phyloP scores from a whole-genome alignment of 2,113 vertebrate species.

The Lethenteron reissneri region DNA sequence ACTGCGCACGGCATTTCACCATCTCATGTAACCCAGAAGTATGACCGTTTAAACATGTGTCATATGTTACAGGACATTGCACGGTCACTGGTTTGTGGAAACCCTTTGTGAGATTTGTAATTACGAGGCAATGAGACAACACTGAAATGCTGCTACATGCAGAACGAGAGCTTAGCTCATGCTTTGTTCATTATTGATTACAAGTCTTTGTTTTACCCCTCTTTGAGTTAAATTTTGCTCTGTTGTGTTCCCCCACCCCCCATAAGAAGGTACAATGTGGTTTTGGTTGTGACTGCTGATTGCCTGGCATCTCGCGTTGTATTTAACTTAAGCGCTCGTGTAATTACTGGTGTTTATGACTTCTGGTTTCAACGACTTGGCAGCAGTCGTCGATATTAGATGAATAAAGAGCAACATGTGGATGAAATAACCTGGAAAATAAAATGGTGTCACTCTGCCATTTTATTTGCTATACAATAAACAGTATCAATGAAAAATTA shows the following conservation, averaged over 20 bases:
- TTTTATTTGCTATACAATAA: no score
- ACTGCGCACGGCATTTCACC: no score
- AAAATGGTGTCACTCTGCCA: no score
- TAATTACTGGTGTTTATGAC: slow-evolving; percentile 24
- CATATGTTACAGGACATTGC: slow-evolving; percentile 66
- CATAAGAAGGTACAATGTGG: neutral
- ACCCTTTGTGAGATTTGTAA: slow-evolving; percentile 40
- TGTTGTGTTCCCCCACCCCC: neutral
- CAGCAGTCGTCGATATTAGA: no score
- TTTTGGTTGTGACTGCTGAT: neutral
- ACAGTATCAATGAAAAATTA: no score
- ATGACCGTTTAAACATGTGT: no score
- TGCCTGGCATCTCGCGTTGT: neutral
- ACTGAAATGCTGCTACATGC: neutral
- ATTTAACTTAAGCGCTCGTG: neutral
- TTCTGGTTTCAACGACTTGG: slow-evolving; percentile 38
- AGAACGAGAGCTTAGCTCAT: no score
- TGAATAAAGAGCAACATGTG: no score
- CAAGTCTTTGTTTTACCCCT: neutral
- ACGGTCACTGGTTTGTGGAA: slow-evolving; percentile 25
- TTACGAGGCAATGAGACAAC: neutral
- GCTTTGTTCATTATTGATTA: slow-evolving; percentile 8
- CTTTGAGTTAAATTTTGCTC: neutral
- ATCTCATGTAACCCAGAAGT: no score
- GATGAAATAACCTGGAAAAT: no score